Evolutionary conservation across 2,888 invertebrate genomes (phyloP).

Genomic region (Hyposoter didymator): DNA sequence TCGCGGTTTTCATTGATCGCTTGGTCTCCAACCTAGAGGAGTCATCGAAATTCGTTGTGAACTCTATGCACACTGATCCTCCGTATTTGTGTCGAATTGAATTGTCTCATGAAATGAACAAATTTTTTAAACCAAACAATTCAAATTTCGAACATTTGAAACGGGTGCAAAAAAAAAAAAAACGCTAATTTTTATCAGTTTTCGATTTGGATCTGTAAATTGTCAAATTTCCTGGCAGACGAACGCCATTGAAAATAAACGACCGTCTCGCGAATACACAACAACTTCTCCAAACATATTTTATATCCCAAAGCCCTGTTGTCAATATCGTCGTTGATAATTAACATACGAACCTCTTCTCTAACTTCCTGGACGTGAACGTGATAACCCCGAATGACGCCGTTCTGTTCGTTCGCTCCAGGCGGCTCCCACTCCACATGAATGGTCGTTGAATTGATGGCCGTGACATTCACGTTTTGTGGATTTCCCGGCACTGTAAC

Average conservation of each 20-base stretch:
- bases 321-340: conserved; percentile 23
- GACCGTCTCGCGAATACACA: background rate
- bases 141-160: background rate
- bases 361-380: conserved; percentile 96
- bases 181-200: background rate
- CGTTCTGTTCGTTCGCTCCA: conserved; percentile 95
- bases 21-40: background rate
- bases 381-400: conserved; percentile 98
- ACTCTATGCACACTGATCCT: background rate
- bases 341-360: conserved; percentile 88
- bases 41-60: background rate
- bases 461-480: conserved; percentile 94
- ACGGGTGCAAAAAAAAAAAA: background rate
- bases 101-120: background rate
- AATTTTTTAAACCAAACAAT: background rate
- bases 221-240: background rate
- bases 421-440: conserved; percentile 98
- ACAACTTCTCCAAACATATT: background rate
- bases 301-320: background rate
- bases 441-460: conserved; percentile 98
- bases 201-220: background rate
- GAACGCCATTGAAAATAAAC: background rate
- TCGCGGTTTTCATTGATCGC: background rate
- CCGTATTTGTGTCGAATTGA: background rate
- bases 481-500: conserved; percentile 98